These are phyloP conservation scores for Girardinichthys multiradiatus DNA, from an alignment of 2,113 vertebrate genomes.

Conservation along the genomic window DNA sequence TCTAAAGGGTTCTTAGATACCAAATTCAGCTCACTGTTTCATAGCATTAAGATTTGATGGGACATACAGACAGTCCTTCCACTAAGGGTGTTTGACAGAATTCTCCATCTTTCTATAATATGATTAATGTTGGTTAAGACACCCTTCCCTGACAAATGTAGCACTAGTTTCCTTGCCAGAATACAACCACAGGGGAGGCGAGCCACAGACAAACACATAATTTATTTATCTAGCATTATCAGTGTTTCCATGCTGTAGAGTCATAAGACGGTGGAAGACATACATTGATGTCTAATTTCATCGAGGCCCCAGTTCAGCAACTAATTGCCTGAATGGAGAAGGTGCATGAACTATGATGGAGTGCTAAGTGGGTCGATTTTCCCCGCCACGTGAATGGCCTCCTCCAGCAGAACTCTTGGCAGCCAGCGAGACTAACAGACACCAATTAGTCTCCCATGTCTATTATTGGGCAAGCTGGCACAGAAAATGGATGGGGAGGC, in stretches of 20 bases:
- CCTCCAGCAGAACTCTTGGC: conserved; percentile 49
- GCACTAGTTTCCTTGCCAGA: conserved; percentile 9
- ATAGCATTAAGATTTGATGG: neutral
- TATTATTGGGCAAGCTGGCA: conserved; percentile 41
- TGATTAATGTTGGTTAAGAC: conserved; percentile 16
- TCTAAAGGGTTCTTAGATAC: conserved; percentile 1
- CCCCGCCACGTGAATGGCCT: conserved; percentile 33
- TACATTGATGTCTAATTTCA: conserved; percentile 10
- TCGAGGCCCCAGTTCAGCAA: conserved; percentile 33
- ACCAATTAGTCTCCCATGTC: conserved; percentile 60
- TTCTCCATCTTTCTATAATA: conserved; percentile 22
- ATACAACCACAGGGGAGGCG: neutral
- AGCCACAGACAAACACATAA: conserved; percentile 18
- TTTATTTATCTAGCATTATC: conserved; percentile 19
- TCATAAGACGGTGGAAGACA: conserved; percentile 9
- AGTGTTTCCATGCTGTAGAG: conserved; percentile 6
- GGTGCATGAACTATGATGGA: conserved; percentile 43
- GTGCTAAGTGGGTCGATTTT: conserved; percentile 60
- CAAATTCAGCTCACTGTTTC: conserved; percentile 8
- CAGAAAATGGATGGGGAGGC: conserved; percentile 49
- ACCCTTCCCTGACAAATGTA: neutral
- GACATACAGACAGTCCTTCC: conserved; percentile 1
- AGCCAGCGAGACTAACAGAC: conserved; percentile 57
- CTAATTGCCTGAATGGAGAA: conserved; percentile 30
- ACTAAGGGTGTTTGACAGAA: conserved; percentile 6